Percentiles rank a stretch among this genome's conserved stretches.
Evolutionary conservation across 1,140 invertebrate species (phyloP).

Genomic region (Bombus confusus): DNA sequence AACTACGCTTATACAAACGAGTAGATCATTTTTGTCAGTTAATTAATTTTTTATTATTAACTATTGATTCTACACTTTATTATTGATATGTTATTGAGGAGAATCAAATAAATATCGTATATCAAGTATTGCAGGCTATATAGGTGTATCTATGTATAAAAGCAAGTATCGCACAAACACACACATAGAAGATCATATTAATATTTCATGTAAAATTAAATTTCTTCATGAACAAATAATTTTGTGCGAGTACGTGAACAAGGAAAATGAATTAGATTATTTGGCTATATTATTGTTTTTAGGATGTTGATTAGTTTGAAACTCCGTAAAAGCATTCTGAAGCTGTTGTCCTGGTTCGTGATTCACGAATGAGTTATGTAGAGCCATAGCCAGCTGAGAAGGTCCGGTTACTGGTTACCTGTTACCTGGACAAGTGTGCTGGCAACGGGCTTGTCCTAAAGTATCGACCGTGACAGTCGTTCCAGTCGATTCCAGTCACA

Average conservation of each 20-base stretch:
- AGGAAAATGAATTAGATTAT: neutral
- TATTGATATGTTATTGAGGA: neutral
- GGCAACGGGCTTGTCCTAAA: slow-evolving; percentile 32
- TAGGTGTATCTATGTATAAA: neutral
- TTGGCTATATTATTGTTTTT: neutral
- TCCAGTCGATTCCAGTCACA: slow-evolving; percentile 6
- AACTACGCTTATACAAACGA: neutral
- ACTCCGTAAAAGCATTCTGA: slow-evolving; percentile 15
- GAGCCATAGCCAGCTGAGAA: slow-evolving; percentile 47
- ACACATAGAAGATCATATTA: neutral
- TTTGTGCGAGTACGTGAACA: neutral
- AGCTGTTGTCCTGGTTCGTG: slow-evolving; percentile 50
- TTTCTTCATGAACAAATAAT: neutral
- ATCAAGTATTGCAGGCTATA: neutral
- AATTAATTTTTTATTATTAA: neutral
- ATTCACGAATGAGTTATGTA: slow-evolving; percentile 57
- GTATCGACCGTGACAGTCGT: slow-evolving; percentile 40
- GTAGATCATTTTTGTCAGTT: neutral
- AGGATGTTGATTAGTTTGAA: neutral
- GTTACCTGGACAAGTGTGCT: slow-evolving; percentile 49
- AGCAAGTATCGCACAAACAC: neutral
- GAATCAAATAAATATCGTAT: neutral
- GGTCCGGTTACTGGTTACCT: slow-evolving; percentile 59
- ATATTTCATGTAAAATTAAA: neutral
- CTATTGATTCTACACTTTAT: neutral